These are phyloP conservation scores for Parauchenoglanis ngamensis DNA, from an alignment of 2,797 vertebrate genomes.

Conservation along the genomic window DNA sequence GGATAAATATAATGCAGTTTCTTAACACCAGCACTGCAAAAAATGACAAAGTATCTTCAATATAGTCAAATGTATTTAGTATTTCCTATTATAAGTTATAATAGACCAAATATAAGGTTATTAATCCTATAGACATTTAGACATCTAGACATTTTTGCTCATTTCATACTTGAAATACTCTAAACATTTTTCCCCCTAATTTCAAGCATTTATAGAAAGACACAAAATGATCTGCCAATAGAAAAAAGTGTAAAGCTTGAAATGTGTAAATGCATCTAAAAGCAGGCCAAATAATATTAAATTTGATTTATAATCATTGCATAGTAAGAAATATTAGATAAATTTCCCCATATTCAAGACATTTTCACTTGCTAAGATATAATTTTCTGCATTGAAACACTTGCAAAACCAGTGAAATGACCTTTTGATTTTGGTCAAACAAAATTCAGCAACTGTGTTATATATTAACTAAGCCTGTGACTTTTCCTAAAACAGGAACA, in stretches of 20 bases:
- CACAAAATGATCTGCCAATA: background rate
- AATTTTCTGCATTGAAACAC: background rate
- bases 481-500: background rate
- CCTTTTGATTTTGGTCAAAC: slow-evolving; percentile 29
- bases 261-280: background rate
- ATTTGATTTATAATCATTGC: background rate
- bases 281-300: background rate
- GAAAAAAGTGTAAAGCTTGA: background rate
- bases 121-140: background rate
- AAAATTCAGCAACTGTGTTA: background rate
- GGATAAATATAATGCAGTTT: background rate
- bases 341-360: background rate
- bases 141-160: background rate
- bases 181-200: background rate
- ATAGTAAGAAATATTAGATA: background rate
- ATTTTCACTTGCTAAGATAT: background rate
- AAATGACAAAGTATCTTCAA: background rate
- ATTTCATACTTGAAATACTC: background rate
- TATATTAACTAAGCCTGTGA: background rate
- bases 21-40: background rate
- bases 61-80: background rate
- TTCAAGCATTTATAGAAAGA: background rate
- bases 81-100: background rate
- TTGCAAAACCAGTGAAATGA: background rate
- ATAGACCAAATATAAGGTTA: background rate